These are phyloP conservation scores for Sebastes miniatus DNA, from an alignment of 2,797 vertebrate genomes.

Conservation along the genomic window DNA sequence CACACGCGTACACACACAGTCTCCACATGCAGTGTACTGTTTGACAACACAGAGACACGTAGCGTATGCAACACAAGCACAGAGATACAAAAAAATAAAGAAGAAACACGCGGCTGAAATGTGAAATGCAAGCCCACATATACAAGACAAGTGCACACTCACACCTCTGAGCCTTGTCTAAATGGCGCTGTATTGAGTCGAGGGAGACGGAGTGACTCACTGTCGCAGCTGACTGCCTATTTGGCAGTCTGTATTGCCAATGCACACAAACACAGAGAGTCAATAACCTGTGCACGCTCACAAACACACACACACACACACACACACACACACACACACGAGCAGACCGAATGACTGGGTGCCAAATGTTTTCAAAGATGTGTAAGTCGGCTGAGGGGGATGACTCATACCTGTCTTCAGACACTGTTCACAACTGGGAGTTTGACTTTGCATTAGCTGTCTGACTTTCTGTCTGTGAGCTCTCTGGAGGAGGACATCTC, in stretches of 20 bases:
- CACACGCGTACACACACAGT: not conserved
- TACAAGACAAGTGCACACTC: not conserved
- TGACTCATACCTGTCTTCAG: constrained; percentile 59
- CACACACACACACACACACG: not conserved
- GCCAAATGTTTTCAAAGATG: constrained; percentile 24
- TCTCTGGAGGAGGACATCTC: not conserved
- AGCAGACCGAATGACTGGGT: not conserved
- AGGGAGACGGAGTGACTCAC: constrained; percentile 56
- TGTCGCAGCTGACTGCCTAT: constrained; percentile 56
- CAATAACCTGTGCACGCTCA: constrained; percentile 20
- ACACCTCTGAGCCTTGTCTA: constrained; percentile 34
- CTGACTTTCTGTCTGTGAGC: not conserved
- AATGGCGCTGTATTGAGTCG: constrained; percentile 36
- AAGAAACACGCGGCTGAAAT: not conserved
- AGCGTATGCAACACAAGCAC: constrained; percentile 2
- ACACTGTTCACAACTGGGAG: constrained; percentile 32
- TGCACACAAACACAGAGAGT: constrained; percentile 21
- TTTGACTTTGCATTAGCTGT: constrained; percentile 48
- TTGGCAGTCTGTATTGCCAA: constrained; percentile 42
- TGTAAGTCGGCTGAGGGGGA: constrained; percentile 19
- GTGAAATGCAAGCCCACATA: not conserved
- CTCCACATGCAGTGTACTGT: not conserved
- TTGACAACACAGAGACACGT: constrained; percentile 1
- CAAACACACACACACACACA: constrained; percentile 3
- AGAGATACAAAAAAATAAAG: not conserved